Conservation (phyloP, 2,113 vertebrate genomes). For the Epinephelus lanceolatus region DNA sequence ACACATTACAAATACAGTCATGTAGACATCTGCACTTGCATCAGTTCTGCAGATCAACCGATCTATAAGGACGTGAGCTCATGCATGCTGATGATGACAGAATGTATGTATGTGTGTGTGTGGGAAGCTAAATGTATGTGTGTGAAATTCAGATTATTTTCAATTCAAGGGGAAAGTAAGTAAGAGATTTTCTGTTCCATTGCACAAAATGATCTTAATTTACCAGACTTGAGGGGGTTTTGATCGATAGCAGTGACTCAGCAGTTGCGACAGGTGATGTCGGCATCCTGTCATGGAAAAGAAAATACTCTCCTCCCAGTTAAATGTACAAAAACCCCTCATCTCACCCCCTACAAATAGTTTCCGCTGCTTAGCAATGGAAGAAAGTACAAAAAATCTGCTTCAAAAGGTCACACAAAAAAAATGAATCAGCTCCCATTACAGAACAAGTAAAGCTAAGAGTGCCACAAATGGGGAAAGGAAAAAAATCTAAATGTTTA, state of each 20-base stretch:
- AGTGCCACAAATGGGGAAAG: neutral
- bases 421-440: neutral
- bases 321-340: neutral
- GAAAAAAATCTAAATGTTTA: no score
- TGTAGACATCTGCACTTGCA: neutral
- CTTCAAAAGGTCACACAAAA: neutral
- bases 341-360: conserved; percentile 3
- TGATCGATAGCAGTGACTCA: conserved; percentile 43
- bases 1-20: conserved; percentile 17
- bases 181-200: neutral
- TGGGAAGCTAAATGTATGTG: neutral
- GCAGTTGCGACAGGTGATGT: conserved; percentile 9
- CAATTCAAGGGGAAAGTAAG: conserved; percentile 30
- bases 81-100: conserved; percentile 45
- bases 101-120: neutral
- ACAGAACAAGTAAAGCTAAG: no score
- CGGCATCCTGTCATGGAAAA: conserved; percentile 1
- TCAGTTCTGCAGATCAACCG: conserved; percentile 33
- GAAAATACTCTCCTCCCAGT: conserved; percentile 4
- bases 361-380: neutral
- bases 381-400: neutral
- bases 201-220: conserved; percentile 28
- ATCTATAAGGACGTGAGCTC: conserved; percentile 31
- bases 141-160: conserved; percentile 25
- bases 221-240: conserved; percentile 4